Conservation (phyloP, 2,888 invertebrate species). For the Pyralis farinalis region DNA sequence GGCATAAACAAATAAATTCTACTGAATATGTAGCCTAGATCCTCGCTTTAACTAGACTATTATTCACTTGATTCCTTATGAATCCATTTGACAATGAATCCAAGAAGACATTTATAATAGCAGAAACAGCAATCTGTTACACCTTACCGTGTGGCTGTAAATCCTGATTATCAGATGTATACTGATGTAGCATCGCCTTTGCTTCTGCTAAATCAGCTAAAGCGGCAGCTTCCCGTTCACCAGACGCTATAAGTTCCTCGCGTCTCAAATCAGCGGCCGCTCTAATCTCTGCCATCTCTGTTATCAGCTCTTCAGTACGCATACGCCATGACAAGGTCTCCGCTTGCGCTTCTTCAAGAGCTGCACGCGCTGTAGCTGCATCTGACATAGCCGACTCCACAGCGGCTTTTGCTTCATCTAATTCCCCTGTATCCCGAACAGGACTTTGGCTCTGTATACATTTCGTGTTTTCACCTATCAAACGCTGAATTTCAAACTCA, state of each 20-base stretch:
- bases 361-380: slow-evolving; percentile 43
- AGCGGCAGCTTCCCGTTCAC: slow-evolving; percentile 55
- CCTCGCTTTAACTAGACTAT: too few relatives aligned
- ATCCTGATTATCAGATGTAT: slow-evolving; percentile 45
- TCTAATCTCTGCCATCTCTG: slow-evolving; percentile 54
- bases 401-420: slow-evolving; percentile 54
- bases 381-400: slow-evolving; percentile 46
- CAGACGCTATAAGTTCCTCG: slow-evolving; percentile 54
- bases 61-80: too few relatives aligned
- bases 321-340: slow-evolving; percentile 56
- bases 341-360: slow-evolving; percentile 47
- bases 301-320: slow-evolving; percentile 54
- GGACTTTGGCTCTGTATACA: slow-evolving; percentile 47
- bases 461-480: slow-evolving; percentile 53
- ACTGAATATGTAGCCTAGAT: too few relatives aligned
- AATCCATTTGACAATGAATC: too few relatives aligned
- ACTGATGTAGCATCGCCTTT: slow-evolving; percentile 59
- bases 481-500: slow-evolving; percentile 45
- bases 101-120: too few relatives aligned
- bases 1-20: too few relatives aligned
- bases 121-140: not conserved
- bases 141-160: slow-evolving; percentile 59
- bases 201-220: slow-evolving; percentile 63
- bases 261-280: slow-evolving; percentile 52
- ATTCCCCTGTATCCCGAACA: slow-evolving; percentile 52